phyloP scores from a whole-genome alignment of 2,113 vertebrate species.

The Pterocles gutturalis region DNA sequence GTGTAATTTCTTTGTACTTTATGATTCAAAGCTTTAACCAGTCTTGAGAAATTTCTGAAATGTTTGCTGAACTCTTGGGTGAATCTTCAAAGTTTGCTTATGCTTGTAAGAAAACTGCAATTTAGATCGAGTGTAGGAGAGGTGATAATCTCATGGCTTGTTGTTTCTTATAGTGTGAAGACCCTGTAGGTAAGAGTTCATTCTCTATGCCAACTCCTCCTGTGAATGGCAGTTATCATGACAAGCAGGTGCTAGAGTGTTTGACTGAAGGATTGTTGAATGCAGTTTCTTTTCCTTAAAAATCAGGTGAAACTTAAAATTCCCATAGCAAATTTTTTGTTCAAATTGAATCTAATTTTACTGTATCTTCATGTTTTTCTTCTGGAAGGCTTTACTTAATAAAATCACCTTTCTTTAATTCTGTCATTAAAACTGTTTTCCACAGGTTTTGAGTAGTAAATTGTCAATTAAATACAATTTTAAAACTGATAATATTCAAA shows the following conservation, averaged over 20 bases:
- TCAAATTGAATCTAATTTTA: not conserved
- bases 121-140: not conserved
- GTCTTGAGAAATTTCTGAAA: not conserved
- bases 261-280: not conserved
- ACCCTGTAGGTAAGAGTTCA: not conserved
- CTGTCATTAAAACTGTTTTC: not conserved
- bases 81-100: not conserved
- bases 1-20: not conserved
- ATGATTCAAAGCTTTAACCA: not conserved
- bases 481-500: not conserved
- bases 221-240: not conserved
- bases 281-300: not conserved
- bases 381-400: not conserved
- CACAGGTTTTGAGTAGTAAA: not conserved
- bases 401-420: not conserved
- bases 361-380: not conserved
- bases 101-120: not conserved
- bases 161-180: not conserved
- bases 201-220: not conserved
- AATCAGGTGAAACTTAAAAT: not conserved
- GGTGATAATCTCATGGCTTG: not conserved
- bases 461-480: not conserved
- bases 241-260: not conserved
- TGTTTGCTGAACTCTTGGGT: not conserved
- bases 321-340: accelerated